phyloP scores from a whole-genome alignment of 2,113 vertebrate genomes.

The Myotis yumanensis region DNA sequence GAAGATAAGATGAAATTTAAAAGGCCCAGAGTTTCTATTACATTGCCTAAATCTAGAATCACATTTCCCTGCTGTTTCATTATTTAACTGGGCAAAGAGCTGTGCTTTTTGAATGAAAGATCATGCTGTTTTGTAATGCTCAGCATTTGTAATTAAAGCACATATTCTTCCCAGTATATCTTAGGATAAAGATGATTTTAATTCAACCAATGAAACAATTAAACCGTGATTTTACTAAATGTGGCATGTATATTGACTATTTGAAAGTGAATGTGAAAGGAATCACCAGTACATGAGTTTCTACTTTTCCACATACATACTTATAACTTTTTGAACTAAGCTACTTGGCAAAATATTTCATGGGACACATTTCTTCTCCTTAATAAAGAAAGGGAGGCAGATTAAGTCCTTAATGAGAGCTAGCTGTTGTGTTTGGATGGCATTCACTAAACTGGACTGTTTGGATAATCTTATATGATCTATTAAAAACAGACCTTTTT shows the following conservation, averaged over 20 bases:
- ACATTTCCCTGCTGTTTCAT: not conserved
- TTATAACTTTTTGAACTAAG: constrained; percentile 31
- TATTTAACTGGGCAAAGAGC: not conserved
- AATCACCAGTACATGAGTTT: not conserved
- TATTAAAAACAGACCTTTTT: not conserved
- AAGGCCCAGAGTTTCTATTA: not conserved
- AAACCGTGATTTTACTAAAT: constrained; percentile 40
- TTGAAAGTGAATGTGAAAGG: constrained; percentile 18
- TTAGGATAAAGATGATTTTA: not conserved
- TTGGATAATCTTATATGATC: not conserved
- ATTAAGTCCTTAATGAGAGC: constrained; percentile 11
- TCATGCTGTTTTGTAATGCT: not conserved
- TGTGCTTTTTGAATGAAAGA: not conserved
- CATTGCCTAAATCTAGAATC: not conserved
- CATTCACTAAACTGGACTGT: not conserved
- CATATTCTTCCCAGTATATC: not conserved
- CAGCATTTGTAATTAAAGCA: not conserved
- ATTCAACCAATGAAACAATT: not conserved
- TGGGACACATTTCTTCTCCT: not conserved
- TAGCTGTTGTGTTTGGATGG: not conserved
- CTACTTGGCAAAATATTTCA: constrained; percentile 29
- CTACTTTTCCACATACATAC: constrained; percentile 16
- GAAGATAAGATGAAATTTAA: not conserved
- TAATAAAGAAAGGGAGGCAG: constrained; percentile 20
- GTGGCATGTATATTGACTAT: not conserved